A percentile compares a stretch with the other conserved stretches of the same genome.
phyloP scores from a whole-genome alignment of 2,888 invertebrate genomes.

The Netelia melanura region DNA sequence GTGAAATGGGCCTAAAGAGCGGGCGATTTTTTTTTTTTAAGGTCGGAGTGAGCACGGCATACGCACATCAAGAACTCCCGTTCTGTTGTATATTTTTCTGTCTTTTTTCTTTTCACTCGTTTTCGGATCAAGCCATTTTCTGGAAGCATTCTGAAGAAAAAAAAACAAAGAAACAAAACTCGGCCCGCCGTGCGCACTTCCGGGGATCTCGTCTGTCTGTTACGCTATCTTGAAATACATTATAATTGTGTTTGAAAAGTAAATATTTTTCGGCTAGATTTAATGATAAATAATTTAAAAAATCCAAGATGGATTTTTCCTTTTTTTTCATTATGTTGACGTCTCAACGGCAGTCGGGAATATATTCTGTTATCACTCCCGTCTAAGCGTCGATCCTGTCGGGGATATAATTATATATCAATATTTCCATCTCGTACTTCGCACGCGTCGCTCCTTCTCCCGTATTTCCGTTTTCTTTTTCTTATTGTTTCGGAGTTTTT shows the following conservation, averaged over 20 bases:
- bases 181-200: conserved; percentile 2
- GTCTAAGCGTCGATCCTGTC: neutral
- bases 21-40: conserved; percentile 7
- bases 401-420: neutral
- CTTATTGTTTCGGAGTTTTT: conserved; percentile 76
- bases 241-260: conserved; percentile 59
- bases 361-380: conserved; percentile 4
- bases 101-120: neutral
- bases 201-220: conserved; percentile 21
- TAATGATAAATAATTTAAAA: conserved; percentile 43
- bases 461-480: neutral
- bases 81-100: neutral
- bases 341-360: conserved; percentile 10
- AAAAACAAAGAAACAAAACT: neutral
- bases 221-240: conserved; percentile 47
- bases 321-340: conserved; percentile 32
- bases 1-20: conserved; percentile 35
- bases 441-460: neutral
- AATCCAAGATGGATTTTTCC: conserved; percentile 16
- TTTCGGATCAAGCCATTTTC: neutral
- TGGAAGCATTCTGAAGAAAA: neutral
- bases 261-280: conserved; percentile 61
- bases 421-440: neutral
- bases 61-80: neutral
- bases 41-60: neutral